Evolutionary conservation across 2,113 vertebrate genomes (phyloP).

Genomic region (Petromus typicus): DNA sequence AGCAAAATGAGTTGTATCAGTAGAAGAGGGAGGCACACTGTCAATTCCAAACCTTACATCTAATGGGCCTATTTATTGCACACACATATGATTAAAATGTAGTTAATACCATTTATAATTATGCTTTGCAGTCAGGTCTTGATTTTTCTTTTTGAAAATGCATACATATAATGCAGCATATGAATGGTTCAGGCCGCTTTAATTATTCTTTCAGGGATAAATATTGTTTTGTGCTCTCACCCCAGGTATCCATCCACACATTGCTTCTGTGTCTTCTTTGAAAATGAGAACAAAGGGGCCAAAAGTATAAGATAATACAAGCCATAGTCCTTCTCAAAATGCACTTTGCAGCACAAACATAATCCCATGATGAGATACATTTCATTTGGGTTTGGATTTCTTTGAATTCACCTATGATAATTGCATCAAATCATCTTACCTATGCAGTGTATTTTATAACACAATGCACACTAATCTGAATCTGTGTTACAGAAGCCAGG

Average conservation of each 20-base stretch:
- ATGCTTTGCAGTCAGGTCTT: conserved; percentile 29
- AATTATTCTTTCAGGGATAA: conserved; percentile 38
- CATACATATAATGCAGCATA: not conserved
- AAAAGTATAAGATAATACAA: not conserved
- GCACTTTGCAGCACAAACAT: conserved; percentile 9
- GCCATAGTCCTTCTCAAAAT: conserved; percentile 29
- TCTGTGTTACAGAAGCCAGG: not conserved
- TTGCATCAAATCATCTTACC: not conserved
- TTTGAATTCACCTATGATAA: not conserved
- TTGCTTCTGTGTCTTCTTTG: not conserved
- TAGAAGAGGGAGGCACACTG: not conserved
- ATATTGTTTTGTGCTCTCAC: not conserved
- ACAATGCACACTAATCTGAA: not conserved
- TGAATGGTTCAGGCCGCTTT: not conserved
- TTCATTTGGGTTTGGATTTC: not conserved
- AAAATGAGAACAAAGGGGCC: conserved; percentile 7
- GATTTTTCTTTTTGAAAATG: conserved; percentile 51
- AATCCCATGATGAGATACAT: not conserved
- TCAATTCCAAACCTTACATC: conserved; percentile 18
- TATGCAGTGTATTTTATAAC: not conserved
- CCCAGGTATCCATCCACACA: not conserved
- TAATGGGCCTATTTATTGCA: conserved; percentile 36
- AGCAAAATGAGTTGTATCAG: conserved; percentile 53
- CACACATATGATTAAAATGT: conserved; percentile 50
- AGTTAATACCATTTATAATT: conserved; percentile 57